Conservation (phyloP, 1,140 invertebrate genomes). For the Acromyrmex heyeri region DNA sequence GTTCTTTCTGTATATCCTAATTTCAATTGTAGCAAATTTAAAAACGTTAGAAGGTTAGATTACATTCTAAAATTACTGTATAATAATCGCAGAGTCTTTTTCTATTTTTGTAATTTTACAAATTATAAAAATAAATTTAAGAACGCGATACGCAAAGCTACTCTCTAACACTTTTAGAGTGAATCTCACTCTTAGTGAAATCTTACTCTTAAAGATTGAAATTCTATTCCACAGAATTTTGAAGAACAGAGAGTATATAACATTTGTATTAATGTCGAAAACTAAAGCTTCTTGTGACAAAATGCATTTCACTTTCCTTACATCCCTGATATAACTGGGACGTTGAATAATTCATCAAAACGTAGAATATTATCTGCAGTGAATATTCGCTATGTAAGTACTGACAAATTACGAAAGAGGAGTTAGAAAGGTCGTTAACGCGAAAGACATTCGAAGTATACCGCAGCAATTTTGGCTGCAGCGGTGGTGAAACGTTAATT, state of each 20-base stretch:
- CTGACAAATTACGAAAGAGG: slow-evolving; percentile 19
- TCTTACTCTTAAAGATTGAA: no score
- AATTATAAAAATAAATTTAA: slow-evolving; percentile 8
- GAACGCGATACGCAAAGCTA: background rate
- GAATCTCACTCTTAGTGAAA: no score
- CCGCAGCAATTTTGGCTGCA: slow-evolving; percentile 18
- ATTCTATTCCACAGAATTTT: no score
- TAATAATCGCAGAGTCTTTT: background rate
- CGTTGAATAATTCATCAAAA: slow-evolving; percentile 34
- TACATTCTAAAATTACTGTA: background rate
- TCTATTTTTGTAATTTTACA: background rate
- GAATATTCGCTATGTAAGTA: slow-evolving; percentile 2
- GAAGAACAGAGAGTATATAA: background rate
- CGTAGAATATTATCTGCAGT: slow-evolving; percentile 6
- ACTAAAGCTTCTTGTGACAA: no score
- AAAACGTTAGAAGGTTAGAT: background rate
- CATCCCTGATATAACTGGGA: background rate
- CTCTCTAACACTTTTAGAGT: no score
- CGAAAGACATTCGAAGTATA: slow-evolving; percentile 49
- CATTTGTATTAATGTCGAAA: background rate
- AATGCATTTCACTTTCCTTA: background rate
- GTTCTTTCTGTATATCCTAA: background rate
- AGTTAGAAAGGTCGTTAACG: slow-evolving; percentile 62
- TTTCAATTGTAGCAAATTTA: background rate
- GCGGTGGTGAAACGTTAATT: slow-evolving; percentile 62